These are phyloP conservation scores for Jacana jacana DNA, from an alignment of 2,113 vertebrate species.

Conservation along the genomic window DNA sequence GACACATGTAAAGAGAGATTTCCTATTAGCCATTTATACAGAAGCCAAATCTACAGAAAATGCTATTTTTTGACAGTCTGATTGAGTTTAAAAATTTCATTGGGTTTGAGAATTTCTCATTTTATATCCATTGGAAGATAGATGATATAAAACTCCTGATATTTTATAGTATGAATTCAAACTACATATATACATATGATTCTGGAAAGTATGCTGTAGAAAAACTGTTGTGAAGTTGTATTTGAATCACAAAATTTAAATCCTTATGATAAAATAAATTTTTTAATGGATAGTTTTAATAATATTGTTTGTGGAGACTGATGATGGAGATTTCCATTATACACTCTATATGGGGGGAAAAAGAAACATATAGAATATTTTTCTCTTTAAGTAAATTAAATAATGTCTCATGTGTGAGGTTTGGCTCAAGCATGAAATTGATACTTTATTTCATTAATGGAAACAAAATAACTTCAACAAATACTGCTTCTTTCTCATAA, in stretches of 20 bases:
- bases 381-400: background rate
- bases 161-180: background rate
- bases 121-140: background rate
- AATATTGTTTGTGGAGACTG: background rate
- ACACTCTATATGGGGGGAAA: no score
- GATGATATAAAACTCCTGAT: accelerated
- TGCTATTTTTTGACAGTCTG: background rate
- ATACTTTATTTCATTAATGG: background rate
- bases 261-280: background rate
- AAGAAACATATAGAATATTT: background rate
- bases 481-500: background rate
- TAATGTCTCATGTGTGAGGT: background rate
- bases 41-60: background rate
- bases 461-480: background rate
- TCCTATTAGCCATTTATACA: background rate
- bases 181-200: background rate
- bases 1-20: background rate
- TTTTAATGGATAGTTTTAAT: background rate
- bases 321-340: background rate
- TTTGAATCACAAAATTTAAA: background rate
- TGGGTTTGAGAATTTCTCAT: background rate
- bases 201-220: background rate
- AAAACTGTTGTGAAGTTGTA: background rate
- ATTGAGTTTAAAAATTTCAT: background rate
- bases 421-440: background rate